Conservation (phyloP, 2,888 invertebrate species). For the Sycophila texana region DNA sequence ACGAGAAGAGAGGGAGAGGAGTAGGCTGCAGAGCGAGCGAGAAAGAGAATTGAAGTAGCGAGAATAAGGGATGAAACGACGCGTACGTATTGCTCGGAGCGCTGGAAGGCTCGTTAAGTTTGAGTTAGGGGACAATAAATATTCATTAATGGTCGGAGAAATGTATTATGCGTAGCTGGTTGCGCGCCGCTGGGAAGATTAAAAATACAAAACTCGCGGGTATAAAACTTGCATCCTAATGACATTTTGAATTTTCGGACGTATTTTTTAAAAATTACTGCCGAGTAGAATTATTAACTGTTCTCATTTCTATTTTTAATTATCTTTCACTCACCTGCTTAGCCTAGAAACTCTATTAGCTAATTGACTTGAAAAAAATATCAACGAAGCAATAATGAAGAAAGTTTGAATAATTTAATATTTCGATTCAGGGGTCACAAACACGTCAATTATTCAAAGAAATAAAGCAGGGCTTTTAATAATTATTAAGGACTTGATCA, state of each 20-base stretch:
- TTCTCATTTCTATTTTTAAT: not conserved
- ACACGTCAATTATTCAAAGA: no score
- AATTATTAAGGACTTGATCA: no score
- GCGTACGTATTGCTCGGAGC: not conserved
- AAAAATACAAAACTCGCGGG: conserved; percentile 23
- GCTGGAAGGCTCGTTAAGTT: conserved; percentile 65
- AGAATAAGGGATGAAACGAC: conserved; percentile 46
- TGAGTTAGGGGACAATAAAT: conserved; percentile 71
- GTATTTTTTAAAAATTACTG: no score
- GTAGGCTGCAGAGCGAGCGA: conserved; percentile 22
- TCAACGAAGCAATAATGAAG: no score
- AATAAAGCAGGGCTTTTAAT: no score
- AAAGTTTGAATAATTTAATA: no score
- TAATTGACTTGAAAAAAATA: no score
- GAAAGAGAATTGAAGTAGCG: conserved; percentile 43
- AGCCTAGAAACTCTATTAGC: no score
- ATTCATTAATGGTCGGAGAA: conserved; percentile 69
- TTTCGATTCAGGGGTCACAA: no score
- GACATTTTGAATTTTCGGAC: not conserved
- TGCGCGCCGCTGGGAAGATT: conserved; percentile 42
- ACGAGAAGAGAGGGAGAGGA: conserved; percentile 9
- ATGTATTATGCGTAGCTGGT: conserved; percentile 57
- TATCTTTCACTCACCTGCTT: no score
- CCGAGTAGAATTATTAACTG: not conserved
- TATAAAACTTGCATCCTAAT: not conserved